phyloP scores from a whole-genome alignment of 2,113 vertebrate species.

The Ciconia boyciana region DNA sequence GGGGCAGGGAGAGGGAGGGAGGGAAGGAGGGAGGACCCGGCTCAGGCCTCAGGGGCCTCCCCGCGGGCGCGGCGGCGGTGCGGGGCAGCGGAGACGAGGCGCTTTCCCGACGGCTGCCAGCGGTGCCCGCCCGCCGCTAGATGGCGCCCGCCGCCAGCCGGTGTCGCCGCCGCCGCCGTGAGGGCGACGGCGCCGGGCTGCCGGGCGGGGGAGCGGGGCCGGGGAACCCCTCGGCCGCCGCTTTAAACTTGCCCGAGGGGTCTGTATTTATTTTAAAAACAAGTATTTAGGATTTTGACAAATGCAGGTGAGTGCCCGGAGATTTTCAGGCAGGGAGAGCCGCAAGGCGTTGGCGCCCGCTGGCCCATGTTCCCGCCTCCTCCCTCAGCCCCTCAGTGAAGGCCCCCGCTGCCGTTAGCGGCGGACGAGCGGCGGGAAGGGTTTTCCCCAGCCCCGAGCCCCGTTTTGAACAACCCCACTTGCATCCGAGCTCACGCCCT shows the following conservation, averaged over 20 bases:
- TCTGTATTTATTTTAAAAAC: neutral
- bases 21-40: no score
- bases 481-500: fast-evolving
- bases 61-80: no score
- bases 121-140: neutral
- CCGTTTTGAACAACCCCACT: fast-evolving
- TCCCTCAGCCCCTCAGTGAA: neutral
- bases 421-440: no score
- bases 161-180: neutral
- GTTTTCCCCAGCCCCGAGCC: neutral
- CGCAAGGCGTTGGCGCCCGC: neutral
- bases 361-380: neutral
- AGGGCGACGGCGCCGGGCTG: no score
- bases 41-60: neutral
- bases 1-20: no score
- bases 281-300: neutral
- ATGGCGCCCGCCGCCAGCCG: neutral
- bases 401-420: neutral
- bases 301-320: no score
- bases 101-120: neutral
- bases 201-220: fast-evolving
- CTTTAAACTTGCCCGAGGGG: fast-evolving
- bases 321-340: neutral
- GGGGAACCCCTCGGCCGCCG: fast-evolving
- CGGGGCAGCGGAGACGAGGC: no score